These are phyloP conservation scores for Brassicogethes aeneus DNA, from an alignment of 2,888 invertebrate genomes.

Conservation along the genomic window DNA sequence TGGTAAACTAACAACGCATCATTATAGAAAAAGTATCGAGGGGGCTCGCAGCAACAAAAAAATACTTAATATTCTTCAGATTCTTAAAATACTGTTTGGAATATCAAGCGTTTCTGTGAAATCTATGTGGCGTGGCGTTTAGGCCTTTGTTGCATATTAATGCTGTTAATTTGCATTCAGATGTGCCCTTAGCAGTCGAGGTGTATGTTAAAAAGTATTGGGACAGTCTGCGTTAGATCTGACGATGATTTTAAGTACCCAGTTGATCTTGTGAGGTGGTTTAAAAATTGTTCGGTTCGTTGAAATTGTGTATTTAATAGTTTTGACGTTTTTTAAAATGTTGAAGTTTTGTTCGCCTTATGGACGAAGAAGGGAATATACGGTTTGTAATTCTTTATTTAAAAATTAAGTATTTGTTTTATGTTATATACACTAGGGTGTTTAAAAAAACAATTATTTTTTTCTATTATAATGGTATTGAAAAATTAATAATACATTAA, in stretches of 20 bases:
- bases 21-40: neutral
- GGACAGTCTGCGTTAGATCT: neutral
- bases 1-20: too few species aligned
- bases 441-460: too few species aligned
- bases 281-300: too few species aligned
- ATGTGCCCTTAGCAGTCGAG: neutral
- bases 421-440: too few species aligned
- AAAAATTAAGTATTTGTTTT: too few species aligned
- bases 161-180: neutral
- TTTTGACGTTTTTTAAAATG: conserved; percentile 29
- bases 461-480: too few species aligned
- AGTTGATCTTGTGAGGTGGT: too few species aligned
- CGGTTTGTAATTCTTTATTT: conserved; percentile 48
- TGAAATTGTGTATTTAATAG: too few species aligned
- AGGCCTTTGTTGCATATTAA: neutral
- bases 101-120: neutral
- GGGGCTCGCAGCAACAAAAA: neutral
- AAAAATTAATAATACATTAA: too few species aligned
- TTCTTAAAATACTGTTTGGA: neutral
- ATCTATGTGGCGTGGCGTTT: neutral
- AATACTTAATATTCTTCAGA: neutral
- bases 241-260: too few species aligned
- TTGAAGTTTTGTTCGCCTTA: conserved; percentile 41
- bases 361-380: conserved; percentile 27
- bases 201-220: neutral